A percentile compares a stretch with the other conserved stretches of the same genome.
These are phyloP conservation scores for Strix aluco DNA, from an alignment of 2,113 vertebrate species.

Conservation along the genomic window DNA sequence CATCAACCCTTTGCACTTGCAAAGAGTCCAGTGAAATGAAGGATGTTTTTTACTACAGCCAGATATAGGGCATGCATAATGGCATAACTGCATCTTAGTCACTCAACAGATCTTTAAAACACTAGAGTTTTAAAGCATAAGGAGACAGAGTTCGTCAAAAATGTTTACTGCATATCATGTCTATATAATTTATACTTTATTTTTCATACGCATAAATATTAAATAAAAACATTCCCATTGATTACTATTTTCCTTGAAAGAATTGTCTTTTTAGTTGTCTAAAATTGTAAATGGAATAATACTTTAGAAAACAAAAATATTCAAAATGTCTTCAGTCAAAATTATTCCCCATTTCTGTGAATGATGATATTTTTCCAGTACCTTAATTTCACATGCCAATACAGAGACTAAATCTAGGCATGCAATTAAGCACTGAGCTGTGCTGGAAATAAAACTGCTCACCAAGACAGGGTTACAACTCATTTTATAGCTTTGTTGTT, in stretches of 20 bases:
- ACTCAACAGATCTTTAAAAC: not conserved
- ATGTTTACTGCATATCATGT: not conserved
- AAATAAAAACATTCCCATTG: not conserved
- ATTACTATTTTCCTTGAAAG: not conserved
- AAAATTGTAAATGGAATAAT: not conserved
- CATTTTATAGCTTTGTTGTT: not conserved
- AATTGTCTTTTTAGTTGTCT: not conserved
- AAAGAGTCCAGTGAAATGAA: not conserved
- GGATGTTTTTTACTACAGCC: not conserved
- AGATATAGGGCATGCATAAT: not conserved
- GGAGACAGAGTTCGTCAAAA: not conserved
- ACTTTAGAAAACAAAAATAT: not conserved
- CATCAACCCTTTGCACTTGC: not conserved
- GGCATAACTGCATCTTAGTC: not conserved
- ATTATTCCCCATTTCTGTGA: not conserved
- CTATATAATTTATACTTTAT: not conserved
- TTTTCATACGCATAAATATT: not conserved
- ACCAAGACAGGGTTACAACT: not conserved
- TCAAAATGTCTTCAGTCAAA: not conserved
- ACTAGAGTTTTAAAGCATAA: not conserved
- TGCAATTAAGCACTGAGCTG: not conserved
- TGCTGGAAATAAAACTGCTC: not conserved
- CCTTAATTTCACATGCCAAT: not conserved
- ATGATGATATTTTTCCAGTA: not conserved
- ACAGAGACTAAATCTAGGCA: not conserved